A percentile compares a stretch with the other conserved stretches of the same genome.
phyloP scores from a whole-genome alignment of 1,140 invertebrate genomes.

The Streblospio benedicti region DNA sequence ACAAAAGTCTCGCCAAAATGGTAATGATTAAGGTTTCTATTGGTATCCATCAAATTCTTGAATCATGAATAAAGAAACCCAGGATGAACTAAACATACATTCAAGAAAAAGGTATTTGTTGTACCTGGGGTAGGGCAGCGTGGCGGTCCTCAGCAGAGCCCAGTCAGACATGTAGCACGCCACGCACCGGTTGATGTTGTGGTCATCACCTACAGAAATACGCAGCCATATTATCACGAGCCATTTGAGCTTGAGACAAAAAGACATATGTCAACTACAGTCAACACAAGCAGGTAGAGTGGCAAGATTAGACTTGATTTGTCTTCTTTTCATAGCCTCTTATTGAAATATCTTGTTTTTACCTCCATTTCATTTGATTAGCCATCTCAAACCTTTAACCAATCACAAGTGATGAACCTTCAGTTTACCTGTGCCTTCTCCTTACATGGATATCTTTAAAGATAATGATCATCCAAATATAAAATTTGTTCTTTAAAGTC shows the following conservation, averaged over 20 bases:
- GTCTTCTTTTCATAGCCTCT: background rate
- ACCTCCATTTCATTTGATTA: background rate
- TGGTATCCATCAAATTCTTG: too few relatives aligned
- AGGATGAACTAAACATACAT: too few relatives aligned
- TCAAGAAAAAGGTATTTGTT: too few relatives aligned
- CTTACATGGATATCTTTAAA: too few relatives aligned
- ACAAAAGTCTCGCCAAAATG: too few relatives aligned
- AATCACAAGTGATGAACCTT: too few relatives aligned
- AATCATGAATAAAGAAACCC: too few relatives aligned
- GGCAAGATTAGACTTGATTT: background rate
- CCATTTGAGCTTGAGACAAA: background rate
- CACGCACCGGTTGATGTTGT: slow-evolving; percentile 28
- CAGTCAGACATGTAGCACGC: slow-evolving; percentile 30
- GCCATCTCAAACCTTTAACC: too few relatives aligned
- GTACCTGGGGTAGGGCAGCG: slow-evolving; percentile 15
- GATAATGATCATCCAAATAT: too few relatives aligned
- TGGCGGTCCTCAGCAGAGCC: slow-evolving; percentile 21
- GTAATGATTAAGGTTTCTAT: too few relatives aligned
- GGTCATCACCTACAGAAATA: slow-evolving; percentile 11
- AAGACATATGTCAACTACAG: background rate
- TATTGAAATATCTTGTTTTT: background rate
- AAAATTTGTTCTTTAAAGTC: too few relatives aligned
- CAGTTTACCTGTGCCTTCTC: too few relatives aligned
- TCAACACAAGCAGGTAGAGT: background rate
- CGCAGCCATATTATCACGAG: background rate